Conservation (phyloP, 2,888 invertebrate genomes). For the Julus scandinavius region DNA sequence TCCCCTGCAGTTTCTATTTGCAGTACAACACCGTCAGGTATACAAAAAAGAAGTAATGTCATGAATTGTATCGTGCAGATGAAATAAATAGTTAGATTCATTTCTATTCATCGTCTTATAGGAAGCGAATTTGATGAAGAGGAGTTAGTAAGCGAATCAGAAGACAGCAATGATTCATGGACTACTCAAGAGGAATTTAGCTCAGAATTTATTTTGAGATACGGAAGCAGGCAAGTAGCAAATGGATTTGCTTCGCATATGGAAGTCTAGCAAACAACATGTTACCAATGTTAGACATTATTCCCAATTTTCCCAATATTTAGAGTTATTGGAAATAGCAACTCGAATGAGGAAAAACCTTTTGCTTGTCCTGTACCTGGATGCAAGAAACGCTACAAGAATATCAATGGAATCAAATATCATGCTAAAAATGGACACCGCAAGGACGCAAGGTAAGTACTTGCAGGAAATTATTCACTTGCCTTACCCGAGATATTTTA, state of each 20-base stretch:
- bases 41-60: not conserved
- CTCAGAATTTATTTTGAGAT: slow-evolving; percentile 81
- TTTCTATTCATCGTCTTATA: slow-evolving; percentile 57
- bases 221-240: slow-evolving; percentile 73
- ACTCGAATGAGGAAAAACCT: slow-evolving; percentile 75
- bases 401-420: slow-evolving; percentile 88
- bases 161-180: slow-evolving; percentile 79
- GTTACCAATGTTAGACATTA: not conserved
- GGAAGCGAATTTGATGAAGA: slow-evolving; percentile 65
- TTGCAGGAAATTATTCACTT: not conserved
- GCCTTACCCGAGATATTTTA: too few species aligned
- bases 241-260: not conserved
- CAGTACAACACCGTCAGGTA: slow-evolving; percentile 65
- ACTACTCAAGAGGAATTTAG: slow-evolving; percentile 76
- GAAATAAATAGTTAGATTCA: not conserved
- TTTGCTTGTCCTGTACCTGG: slow-evolving; percentile 87
- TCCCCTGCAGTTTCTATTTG: slow-evolving; percentile 62
- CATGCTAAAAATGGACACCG: slow-evolving; percentile 89
- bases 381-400: slow-evolving; percentile 88
- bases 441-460: slow-evolving; percentile 81
- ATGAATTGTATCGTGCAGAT: not conserved
- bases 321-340: slow-evolving; percentile 63
- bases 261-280: not conserved
- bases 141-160: slow-evolving; percentile 73
- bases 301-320: not conserved